Conservation (phyloP, 1,140 invertebrate species). For the Uloborus diversus region DNA sequence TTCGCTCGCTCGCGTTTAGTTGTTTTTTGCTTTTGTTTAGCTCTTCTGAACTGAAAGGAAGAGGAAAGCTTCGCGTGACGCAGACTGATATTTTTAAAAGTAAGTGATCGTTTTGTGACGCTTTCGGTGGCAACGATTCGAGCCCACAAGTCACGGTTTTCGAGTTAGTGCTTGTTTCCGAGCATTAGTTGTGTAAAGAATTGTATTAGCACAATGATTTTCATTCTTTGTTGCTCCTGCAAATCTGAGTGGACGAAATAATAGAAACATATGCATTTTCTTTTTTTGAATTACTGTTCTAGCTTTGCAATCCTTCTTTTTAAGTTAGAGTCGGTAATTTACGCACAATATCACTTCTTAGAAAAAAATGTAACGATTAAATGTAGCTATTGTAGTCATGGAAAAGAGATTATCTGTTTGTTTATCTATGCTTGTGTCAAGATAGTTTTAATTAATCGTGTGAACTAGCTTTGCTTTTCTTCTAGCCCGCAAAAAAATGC, state of each 20-base stretch:
- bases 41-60: background rate
- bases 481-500: too few species aligned
- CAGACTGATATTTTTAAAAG: conserved; percentile 2
- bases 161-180: conserved; percentile 24
- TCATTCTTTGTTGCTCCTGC: background rate
- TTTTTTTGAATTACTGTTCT: background rate
- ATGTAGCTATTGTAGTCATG: too few species aligned
- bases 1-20: background rate
- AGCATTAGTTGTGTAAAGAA: background rate
- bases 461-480: too few species aligned
- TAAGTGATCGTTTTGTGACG: conserved; percentile 53
- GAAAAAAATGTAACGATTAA: too few species aligned
- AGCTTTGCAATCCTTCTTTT: background rate
- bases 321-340: background rate
- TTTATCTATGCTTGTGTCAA: too few species aligned
- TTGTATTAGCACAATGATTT: background rate
- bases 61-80: background rate
- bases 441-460: too few species aligned
- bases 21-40: background rate
- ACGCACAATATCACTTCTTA: background rate
- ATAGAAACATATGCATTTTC: background rate
- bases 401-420: too few species aligned
- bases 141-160: conserved; percentile 46
- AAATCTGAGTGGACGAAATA: background rate
- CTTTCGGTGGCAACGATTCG: conserved; percentile 47